Percentiles rank a stretch among this genome's conserved stretches.
Evolutionary conservation across 2,888 invertebrate genomes (phyloP).

Genomic region (Notodonta dromedarius): DNA sequence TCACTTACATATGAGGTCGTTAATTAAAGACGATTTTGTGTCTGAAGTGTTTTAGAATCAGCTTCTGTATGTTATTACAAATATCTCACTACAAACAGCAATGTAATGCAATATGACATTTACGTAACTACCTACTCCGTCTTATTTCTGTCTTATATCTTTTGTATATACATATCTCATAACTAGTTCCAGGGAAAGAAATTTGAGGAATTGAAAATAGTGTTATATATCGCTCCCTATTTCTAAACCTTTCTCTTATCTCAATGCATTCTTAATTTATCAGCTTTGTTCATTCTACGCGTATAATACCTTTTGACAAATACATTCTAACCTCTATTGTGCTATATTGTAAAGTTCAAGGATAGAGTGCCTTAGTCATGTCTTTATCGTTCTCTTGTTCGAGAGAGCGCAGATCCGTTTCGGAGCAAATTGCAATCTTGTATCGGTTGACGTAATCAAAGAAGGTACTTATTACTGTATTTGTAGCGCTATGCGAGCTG

Average conservation of each 20-base stretch:
- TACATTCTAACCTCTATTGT: constrained; percentile 28
- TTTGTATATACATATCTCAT: not conserved
- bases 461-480: constrained; percentile 3
- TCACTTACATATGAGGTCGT: too few species aligned
- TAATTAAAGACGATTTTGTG: too few species aligned
- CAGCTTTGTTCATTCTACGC: not conserved
- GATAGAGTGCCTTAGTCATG: constrained; percentile 36
- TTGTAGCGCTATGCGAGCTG: not conserved
- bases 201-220: not conserved
- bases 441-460: constrained; percentile 23
- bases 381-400: constrained; percentile 36
- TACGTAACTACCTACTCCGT: not conserved
- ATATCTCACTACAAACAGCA: not conserved
- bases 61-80: not conserved
- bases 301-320: constrained; percentile 19
- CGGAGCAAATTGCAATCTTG: constrained; percentile 31
- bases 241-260: not conserved
- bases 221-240: not conserved
- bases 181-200: not conserved
- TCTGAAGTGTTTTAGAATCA: too few species aligned
- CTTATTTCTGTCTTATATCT: not conserved
- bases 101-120: not conserved
- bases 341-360: constrained; percentile 48
- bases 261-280: not conserved
- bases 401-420: constrained; percentile 30